Conservation (phyloP, 1,140 invertebrate species). For the Scaptodrosophila lebanonensis region DNA sequence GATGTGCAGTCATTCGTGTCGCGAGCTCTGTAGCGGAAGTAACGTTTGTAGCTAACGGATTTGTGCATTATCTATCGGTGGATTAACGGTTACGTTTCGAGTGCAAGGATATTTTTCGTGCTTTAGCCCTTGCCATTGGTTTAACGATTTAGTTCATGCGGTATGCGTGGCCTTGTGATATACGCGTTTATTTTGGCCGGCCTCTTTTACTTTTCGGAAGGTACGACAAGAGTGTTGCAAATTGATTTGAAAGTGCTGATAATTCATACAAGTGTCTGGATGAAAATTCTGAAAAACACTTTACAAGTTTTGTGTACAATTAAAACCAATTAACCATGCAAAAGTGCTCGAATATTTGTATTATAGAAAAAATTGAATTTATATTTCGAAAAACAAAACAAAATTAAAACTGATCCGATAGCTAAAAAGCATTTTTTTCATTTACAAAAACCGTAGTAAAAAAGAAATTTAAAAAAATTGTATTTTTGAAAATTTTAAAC, state of each 20-base stretch:
- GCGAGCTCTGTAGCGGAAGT: conserved; percentile 53
- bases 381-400: neutral
- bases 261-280: no score
- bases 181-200: conserved; percentile 43
- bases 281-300: neutral
- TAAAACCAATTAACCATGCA: neutral
- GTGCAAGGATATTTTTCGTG: conserved; percentile 22
- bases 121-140: no score
- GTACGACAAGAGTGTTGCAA: conserved; percentile 25
- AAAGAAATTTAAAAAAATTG: no score
- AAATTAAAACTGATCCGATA: no score
- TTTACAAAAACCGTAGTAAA: no score
- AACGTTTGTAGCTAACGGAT: conserved; percentile 17
- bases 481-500: no score
- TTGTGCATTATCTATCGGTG: neutral
- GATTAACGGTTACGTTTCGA: neutral
- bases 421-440: no score
- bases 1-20: conserved; percentile 61
- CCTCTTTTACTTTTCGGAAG: conserved; percentile 71
- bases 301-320: neutral
- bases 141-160: no score
- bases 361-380: neutral
- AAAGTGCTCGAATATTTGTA: neutral
- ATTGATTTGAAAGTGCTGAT: neutral
- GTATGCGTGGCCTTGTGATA: conserved; percentile 44